Evolutionary conservation across 2,888 invertebrate species (phyloP).

Genomic region (Lycocerus yunnanus): DNA sequence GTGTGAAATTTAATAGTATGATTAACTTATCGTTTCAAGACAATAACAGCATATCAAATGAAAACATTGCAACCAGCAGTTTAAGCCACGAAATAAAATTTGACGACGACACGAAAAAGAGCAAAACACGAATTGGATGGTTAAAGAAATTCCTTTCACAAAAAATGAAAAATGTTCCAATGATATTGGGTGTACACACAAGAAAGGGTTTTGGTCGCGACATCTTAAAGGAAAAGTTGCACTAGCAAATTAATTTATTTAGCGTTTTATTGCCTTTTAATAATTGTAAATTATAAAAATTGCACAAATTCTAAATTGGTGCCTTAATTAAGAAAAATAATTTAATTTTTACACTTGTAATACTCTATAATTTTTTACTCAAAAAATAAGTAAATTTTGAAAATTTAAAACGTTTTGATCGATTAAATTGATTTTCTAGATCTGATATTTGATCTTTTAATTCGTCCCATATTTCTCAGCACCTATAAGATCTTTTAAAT

Average conservation of each 20-base stretch:
- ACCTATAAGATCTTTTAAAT: too few relatives aligned
- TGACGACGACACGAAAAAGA: slow-evolving; percentile 31
- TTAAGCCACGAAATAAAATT: slow-evolving; percentile 35
- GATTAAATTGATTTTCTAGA: not conserved
- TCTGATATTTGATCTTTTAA: not conserved
- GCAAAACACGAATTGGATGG: slow-evolving; percentile 32
- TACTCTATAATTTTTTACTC: not conserved
- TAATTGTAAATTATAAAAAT: not conserved
- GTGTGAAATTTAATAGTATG: slow-evolving; percentile 43
- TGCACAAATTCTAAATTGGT: not conserved
- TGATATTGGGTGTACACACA: slow-evolving; percentile 20
- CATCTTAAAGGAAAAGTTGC: slow-evolving; percentile 25
- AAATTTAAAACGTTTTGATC: not conserved
- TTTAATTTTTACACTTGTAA: not conserved
- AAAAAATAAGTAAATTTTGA: not conserved
- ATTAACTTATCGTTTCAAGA: slow-evolving; percentile 37
- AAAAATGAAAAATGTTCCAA: slow-evolving; percentile 21
- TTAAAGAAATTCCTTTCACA: slow-evolving; percentile 35
- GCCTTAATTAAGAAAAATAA: not conserved
- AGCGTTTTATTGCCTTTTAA: not conserved
- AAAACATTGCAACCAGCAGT: slow-evolving; percentile 37
- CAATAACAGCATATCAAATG: slow-evolving; percentile 25
- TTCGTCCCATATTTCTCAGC: too few relatives aligned
- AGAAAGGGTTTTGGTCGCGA: slow-evolving; percentile 26
- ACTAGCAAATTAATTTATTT: slow-evolving; percentile 14